A percentile compares a stretch with the other conserved stretches of the same genome.
Evolutionary conservation across 2,113 vertebrate genomes (phyloP).

Genomic region (Aptenodytes patagonicus): DNA sequence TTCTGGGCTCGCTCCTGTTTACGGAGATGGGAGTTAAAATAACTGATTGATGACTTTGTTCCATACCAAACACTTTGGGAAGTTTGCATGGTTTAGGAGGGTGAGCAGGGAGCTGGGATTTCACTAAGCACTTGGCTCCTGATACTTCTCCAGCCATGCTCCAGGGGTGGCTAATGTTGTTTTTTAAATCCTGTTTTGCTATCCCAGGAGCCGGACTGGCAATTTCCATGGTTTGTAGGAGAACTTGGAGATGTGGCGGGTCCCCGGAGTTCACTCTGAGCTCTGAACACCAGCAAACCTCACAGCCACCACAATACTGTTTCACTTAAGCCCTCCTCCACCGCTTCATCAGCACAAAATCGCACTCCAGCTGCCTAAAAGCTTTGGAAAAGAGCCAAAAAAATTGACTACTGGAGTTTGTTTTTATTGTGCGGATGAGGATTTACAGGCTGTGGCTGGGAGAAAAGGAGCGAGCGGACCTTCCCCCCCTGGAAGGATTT

Average conservation of each 20-base stretch:
- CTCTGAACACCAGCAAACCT: neutral
- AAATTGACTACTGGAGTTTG: constrained; percentile 32
- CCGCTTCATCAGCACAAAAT: constrained; percentile 53
- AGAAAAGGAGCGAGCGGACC: neutral
- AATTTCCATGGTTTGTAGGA: constrained; percentile 20
- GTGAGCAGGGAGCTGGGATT: constrained; percentile 44
- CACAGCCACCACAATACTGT: neutral
- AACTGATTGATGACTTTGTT: constrained; percentile 67
- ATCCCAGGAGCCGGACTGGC: neutral
- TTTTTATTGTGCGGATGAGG: neutral
- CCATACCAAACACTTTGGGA: constrained; percentile 57
- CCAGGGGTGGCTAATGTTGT: constrained; percentile 53
- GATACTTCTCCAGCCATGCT: constrained; percentile 6
- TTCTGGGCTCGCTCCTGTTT: constrained; percentile 58
- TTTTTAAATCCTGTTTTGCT: constrained; percentile 53
- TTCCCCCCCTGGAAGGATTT: neutral
- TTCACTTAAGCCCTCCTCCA: constrained; percentile 37
- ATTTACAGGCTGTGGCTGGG: constrained; percentile 29
- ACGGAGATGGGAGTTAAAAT: constrained; percentile 55
- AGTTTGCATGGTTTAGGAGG: constrained; percentile 26
- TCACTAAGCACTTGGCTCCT: constrained; percentile 41
- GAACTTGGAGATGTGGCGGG: neutral
- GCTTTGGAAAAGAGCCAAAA: constrained; percentile 47
- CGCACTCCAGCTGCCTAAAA: neutral
- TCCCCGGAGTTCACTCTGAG: neutral